Percentiles rank a stretch among this genome's conserved stretches.
Conservation (phyloP, 2,888 invertebrate species). For the Catocala nupta region DNA sequence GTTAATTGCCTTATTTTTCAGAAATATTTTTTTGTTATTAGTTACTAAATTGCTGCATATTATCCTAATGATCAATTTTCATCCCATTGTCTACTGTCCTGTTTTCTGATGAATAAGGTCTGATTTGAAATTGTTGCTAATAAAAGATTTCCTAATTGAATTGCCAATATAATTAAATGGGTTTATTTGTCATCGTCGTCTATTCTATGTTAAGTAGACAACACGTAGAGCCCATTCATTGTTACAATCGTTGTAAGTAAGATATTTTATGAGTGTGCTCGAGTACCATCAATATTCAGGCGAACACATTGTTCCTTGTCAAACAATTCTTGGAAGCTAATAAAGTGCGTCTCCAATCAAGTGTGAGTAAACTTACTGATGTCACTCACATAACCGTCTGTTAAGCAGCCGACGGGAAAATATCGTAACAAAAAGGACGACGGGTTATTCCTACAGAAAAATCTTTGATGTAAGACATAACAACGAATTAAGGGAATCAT, state of each 20-base stretch:
- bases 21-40: no score
- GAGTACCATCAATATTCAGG: constrained; percentile 16
- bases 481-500: constrained; percentile 17
- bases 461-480: constrained; percentile 19
- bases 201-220: constrained; percentile 2
- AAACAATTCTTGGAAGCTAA: constrained; percentile 35
- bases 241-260: constrained; percentile 6
- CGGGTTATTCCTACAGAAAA: constrained; percentile 10
- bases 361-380: constrained; percentile 32
- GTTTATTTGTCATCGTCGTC: neutral
- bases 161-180: neutral
- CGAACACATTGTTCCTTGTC: constrained; percentile 26
- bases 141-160: neutral
- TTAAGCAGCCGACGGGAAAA: constrained; percentile 29
- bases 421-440: constrained; percentile 19
- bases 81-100: no score
- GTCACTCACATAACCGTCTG: constrained; percentile 22
- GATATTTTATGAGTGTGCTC: constrained; percentile 8
- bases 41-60: no score
- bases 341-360: constrained; percentile 36
- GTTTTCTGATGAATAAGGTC: no score
- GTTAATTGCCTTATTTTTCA: no score
- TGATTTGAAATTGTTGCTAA: neutral
- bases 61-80: no score
- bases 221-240: constrained; percentile 3